These are phyloP conservation scores for Ursus arctos DNA, from an alignment of 2,113 vertebrate genomes.

Conservation along the genomic window DNA sequence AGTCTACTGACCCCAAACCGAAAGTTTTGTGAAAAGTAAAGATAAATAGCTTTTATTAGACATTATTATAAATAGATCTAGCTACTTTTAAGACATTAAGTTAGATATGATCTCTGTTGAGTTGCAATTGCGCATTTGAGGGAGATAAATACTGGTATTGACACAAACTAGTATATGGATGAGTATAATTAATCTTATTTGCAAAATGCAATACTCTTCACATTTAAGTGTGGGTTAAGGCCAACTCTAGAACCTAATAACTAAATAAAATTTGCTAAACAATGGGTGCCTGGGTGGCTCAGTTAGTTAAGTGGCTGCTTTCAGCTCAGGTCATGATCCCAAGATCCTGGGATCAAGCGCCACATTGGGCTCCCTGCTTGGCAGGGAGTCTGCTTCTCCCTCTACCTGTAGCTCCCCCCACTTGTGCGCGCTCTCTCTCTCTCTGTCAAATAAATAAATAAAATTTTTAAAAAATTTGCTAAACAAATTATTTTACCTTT, in stretches of 20 bases:
- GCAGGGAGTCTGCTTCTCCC: no score
- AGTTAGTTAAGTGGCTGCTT: no score
- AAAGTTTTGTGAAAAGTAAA: slow-evolving; percentile 22
- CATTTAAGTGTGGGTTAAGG: background rate
- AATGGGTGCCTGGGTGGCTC: no score
- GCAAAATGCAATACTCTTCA: background rate
- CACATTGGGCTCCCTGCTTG: no score
- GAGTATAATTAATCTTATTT: slow-evolving; percentile 11
- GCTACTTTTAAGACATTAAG: background rate
- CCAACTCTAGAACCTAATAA: slow-evolving; percentile 40
- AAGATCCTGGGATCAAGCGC: no score
- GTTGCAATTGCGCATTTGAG: slow-evolving; percentile 6
- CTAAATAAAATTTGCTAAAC: slow-evolving; percentile 20
- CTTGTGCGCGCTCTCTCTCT: no score
- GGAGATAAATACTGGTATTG: background rate
- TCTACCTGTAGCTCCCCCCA: no score
- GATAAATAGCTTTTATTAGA: background rate
- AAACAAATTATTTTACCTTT: slow-evolving; percentile 18
- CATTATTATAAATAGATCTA: background rate
- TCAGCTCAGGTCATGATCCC: no score
- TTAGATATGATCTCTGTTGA: background rate
- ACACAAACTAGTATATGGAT: background rate
- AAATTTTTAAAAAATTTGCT: no score
- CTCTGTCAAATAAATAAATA: no score
- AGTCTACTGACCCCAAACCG: background rate